Base-by-base conservation (phyloP, 2,113 vertebrate genomes). In the Leucopsar rothschildi region DNA sequence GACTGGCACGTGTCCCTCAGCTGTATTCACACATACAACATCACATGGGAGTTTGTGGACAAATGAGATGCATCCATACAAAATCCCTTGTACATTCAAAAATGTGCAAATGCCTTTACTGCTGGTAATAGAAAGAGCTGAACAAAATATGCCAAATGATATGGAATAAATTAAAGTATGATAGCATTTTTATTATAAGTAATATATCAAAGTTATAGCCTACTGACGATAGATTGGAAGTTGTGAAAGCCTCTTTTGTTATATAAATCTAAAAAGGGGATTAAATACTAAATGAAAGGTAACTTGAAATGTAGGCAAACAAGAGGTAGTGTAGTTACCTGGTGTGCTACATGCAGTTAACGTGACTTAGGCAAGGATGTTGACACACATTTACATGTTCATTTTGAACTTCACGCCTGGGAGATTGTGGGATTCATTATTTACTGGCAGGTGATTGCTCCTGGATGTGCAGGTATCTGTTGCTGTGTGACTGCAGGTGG, bases 1-100 rank as follows among this genome's bases (percentile, higher is more conserved):
- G 88, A 88, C 88, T 77, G 92, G 88, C 76, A 88, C 75, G 82
- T 88, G 80, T 96, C 90, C 85, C 87, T 95, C 91, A 93, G 78
- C 87, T 95, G 87, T 84, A 89, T 87, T 95, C 82, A 77, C 79
- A 59, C 86, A 82, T 87, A 11, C 3, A 84, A 47, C 47, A 42
- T 66, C 65, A 61, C 42, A 15, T 69, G 45, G 40, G 85, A 70
- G 27, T 70, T 59, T 88, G 82, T 3, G 42, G 85, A 80, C 89
- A 69, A 73, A 39, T 90, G 86, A 71, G 52, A 56, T 59, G 42
- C 22, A 17, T 28, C 18, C 71, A 68, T 49, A n/a, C 63, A 28
- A 73, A 57, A 33, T 86, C 39, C 73, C 25, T 50, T 45, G 33
- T 39, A 65, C 45, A 7, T 79, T 93, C 57, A 82, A 55, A 85